Conservation (phyloP, 2,888 invertebrate genomes). For the Panzeria rudis region DNA sequence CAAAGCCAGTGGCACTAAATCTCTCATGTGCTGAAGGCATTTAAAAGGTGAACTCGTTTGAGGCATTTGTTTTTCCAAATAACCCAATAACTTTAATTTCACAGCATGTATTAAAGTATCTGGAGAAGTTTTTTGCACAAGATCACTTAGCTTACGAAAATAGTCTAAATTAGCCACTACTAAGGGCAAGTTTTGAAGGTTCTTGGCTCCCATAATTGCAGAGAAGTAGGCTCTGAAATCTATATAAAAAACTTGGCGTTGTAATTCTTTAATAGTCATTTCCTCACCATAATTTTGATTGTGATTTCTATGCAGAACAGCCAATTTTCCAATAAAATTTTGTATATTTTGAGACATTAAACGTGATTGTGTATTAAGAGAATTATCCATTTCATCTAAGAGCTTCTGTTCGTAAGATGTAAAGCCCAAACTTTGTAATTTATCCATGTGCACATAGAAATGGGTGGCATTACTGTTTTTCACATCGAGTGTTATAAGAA, state of each 20-base stretch:
- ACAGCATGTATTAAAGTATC: constrained; percentile 65
- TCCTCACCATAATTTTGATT: constrained; percentile 55
- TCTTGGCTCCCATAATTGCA: constrained; percentile 24
- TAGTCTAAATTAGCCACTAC: constrained; percentile 66
- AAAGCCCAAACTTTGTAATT: constrained; percentile 50
- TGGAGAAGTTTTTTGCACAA: constrained; percentile 55
- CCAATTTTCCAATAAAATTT: constrained; percentile 44
- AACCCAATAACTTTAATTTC: constrained; percentile 71
- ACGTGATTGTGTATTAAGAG: constrained; percentile 15
- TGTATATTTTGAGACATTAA: constrained; percentile 51
- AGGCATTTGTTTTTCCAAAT: constrained; percentile 66
- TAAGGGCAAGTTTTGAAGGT: constrained; percentile 46
- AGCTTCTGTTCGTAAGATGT: constrained; percentile 47
- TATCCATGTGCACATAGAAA: constrained; percentile 63
- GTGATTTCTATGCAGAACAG: constrained; percentile 31
- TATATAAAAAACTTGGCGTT: constrained; percentile 8
- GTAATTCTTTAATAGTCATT: constrained; percentile 67
- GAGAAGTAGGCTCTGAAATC: constrained; percentile 50
- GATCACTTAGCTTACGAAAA: constrained; percentile 65
- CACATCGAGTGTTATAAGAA: constrained; percentile 69
- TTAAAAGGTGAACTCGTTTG: constrained; percentile 26
- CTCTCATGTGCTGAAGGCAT: constrained; percentile 79
- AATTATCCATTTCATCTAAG: constrained; percentile 46
- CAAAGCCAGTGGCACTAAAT: constrained; percentile 77
- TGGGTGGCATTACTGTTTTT: constrained; percentile 72